phyloP scores from a whole-genome alignment of 2,888 invertebrate species.

The Apotomis betuletana region DNA sequence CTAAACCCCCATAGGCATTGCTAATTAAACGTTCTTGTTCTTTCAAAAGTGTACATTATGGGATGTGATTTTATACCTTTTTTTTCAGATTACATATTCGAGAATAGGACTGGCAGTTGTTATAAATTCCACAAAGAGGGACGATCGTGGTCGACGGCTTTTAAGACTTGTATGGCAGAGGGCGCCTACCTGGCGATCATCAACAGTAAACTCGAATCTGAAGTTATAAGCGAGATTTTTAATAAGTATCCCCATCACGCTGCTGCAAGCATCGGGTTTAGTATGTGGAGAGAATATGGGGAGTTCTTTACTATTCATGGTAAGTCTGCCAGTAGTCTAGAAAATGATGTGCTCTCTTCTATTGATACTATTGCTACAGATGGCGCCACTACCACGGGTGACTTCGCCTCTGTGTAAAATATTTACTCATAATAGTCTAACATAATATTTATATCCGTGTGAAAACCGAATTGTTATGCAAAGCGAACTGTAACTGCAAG shows the following conservation, averaged over 20 bases:
- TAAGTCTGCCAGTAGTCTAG: neutral
- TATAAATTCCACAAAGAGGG: slow-evolving; percentile 36
- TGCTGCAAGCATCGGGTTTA: slow-evolving; percentile 21
- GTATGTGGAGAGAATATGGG: slow-evolving; percentile 8
- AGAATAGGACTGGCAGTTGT: slow-evolving; percentile 34
- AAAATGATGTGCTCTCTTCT: too few relatives aligned
- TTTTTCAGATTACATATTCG: slow-evolving; percentile 18
- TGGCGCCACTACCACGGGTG: too few relatives aligned
- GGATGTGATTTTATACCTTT: too few relatives aligned
- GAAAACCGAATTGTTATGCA: too few relatives aligned
- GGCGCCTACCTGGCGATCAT: slow-evolving; percentile 29
- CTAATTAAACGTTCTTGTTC: too few relatives aligned
- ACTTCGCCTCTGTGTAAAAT: too few relatives aligned
- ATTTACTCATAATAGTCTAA: too few relatives aligned
- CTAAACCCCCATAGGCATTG: too few relatives aligned
- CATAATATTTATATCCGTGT: too few relatives aligned
- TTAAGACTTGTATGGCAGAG: slow-evolving; percentile 22
- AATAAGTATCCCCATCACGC: slow-evolving; percentile 4
- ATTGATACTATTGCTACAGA: too few relatives aligned
- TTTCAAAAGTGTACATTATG: too few relatives aligned
- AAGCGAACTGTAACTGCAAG: too few relatives aligned
- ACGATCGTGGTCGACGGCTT: slow-evolving; percentile 15
- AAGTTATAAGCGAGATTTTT: slow-evolving; percentile 16
- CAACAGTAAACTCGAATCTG: slow-evolving; percentile 21
- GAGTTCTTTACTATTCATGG: slow-evolving; percentile 23